Evolutionary conservation across 2,113 vertebrate genomes (phyloP).

Genomic region (Lepidothrix coronata): DNA sequence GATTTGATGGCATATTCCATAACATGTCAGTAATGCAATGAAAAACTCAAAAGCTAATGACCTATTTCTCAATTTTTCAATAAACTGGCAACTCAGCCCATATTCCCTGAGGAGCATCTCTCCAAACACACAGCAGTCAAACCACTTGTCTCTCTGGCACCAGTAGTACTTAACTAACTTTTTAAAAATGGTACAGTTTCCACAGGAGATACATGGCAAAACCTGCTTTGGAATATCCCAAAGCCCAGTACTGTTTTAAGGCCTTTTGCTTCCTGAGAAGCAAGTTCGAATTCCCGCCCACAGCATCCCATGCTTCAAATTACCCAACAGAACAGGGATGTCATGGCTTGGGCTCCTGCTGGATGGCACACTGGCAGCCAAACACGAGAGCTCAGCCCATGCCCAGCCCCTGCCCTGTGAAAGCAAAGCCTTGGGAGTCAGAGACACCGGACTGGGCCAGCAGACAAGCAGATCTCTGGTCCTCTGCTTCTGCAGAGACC

Average conservation of each 20-base stretch:
- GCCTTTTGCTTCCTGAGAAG: not conserved
- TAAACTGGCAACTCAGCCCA: not conserved
- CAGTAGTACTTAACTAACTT: not conserved
- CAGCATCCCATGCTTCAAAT: fast-evolving
- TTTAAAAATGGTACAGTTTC: fast-evolving
- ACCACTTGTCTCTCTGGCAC: not conserved
- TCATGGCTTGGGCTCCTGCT: fast-evolving
- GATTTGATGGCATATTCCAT: not conserved
- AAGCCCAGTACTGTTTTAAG: fast-evolving
- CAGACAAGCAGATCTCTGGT: not conserved
- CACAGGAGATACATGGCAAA: not conserved
- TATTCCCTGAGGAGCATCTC: not conserved
- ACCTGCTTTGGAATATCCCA: not conserved
- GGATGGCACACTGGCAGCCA: fast-evolving
- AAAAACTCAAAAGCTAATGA: not conserved
- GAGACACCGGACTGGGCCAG: fast-evolving
- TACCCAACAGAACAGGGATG: not conserved
- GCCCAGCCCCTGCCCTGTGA: fast-evolving
- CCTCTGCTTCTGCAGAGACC: not conserved
- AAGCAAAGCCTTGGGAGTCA: not conserved
- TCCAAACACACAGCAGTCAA: not conserved
- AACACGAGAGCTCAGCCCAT: fast-evolving
- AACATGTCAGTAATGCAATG: fast-evolving
- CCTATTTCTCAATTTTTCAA: not conserved
- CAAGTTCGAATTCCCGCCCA: not conserved